Percentiles rank a stretch among this genome's conserved stretches.
phyloP scores from a whole-genome alignment of 2,113 vertebrate species.

The Canis aureus region DNA sequence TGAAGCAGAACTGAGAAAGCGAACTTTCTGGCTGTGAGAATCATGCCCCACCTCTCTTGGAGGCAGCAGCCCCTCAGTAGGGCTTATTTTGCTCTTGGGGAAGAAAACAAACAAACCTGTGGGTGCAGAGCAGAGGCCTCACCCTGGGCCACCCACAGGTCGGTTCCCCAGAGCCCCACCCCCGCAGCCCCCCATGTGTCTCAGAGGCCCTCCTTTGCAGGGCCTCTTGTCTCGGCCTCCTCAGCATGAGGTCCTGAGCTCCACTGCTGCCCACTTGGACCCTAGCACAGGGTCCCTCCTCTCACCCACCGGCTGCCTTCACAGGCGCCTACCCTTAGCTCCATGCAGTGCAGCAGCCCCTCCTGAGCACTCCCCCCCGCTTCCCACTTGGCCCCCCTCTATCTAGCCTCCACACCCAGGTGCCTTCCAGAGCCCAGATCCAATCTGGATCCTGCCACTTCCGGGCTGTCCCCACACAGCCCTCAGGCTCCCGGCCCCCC shows the following conservation, averaged over 20 bases:
- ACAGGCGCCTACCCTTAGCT: background rate
- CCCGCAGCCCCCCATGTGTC: background rate
- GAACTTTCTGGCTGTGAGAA: accelerated
- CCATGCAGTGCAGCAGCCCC: accelerated
- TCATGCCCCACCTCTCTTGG: accelerated
- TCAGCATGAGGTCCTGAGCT: background rate
- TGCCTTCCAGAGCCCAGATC: background rate
- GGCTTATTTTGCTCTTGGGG: background rate
- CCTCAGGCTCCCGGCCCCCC: background rate
- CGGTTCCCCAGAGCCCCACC: too few relatives aligned
- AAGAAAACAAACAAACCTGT: background rate
- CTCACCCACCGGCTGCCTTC: too few relatives aligned
- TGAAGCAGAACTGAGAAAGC: background rate
- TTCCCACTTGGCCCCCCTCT: background rate
- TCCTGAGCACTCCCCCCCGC: background rate
- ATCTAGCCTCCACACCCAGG: background rate
- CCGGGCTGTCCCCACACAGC: background rate
- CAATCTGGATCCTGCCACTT: background rate
- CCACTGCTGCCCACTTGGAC: background rate
- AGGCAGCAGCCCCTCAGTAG: background rate
- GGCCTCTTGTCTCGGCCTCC: background rate
- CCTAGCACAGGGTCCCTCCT: background rate
- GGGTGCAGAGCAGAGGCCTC: background rate
- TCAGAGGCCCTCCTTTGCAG: background rate
- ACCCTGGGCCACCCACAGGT: background rate